phyloP scores from a whole-genome alignment of 2,797 vertebrate species.

The Chelonia mydas region DNA sequence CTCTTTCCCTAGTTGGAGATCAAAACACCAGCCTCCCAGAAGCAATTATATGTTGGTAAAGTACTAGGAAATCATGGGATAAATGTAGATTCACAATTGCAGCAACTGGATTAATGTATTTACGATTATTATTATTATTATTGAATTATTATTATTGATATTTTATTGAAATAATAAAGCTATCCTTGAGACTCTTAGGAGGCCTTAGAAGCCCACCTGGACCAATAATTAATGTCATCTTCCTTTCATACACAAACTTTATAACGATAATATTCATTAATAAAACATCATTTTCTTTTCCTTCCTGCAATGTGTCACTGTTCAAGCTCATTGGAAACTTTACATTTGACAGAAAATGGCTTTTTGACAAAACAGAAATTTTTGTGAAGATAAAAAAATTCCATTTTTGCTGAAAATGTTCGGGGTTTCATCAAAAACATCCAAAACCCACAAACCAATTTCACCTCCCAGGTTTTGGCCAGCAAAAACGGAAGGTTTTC shows the following conservation, averaged over 20 bases:
- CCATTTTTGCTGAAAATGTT: not conserved
- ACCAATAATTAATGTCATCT: fast-evolving
- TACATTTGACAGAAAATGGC: not conserved
- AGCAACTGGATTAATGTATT: not conserved
- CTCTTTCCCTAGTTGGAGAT: not conserved
- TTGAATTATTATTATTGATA: not conserved
- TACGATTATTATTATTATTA: fast-evolving
- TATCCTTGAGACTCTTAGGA: not conserved
- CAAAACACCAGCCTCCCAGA: fast-evolving
- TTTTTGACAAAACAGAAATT: not conserved
- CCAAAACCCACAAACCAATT: not conserved
- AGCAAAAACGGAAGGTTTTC: not conserved
- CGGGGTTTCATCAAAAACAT: not conserved
- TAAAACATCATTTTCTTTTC: fast-evolving
- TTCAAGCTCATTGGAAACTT: not conserved
- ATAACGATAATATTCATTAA: not conserved
- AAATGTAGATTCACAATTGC: not conserved
- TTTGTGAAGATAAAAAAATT: not conserved
- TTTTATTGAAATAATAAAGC: not conserved
- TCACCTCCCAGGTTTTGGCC: not conserved
- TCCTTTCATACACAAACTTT: not conserved
- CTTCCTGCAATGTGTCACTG: not conserved
- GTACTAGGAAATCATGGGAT: fast-evolving
- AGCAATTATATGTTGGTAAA: not conserved
- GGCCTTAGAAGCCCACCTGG: not conserved